phyloP scores from a whole-genome alignment of 2,888 invertebrate genomes.

The Habrosyne pyritoides region DNA sequence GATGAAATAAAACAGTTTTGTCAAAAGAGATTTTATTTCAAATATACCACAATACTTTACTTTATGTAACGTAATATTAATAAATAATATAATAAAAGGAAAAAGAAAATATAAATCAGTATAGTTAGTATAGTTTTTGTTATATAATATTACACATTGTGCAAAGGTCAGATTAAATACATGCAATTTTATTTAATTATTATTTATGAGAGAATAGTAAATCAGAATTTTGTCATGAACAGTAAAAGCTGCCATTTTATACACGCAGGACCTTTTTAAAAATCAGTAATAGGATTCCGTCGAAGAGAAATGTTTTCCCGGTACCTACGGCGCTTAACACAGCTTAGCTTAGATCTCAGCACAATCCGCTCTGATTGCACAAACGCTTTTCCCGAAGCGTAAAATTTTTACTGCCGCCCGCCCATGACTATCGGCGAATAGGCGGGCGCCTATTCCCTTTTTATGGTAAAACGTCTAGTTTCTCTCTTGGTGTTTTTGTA shows the following conservation, averaged over 20 bases:
- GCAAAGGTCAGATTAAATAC: too few relatives aligned
- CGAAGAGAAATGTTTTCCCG: slow-evolving; percentile 49
- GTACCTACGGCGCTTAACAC: slow-evolving; percentile 53
- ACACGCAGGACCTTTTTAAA: slow-evolving; percentile 36
- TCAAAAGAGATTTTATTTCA: too few relatives aligned
- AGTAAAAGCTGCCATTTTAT: slow-evolving; percentile 16
- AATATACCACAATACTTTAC: too few relatives aligned
- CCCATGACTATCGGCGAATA: slow-evolving; percentile 36
- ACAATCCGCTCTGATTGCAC: slow-evolving; percentile 77
- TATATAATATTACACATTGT: too few relatives aligned
- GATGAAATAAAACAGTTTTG: too few relatives aligned
- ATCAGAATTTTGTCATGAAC: neutral
- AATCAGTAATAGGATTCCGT: slow-evolving; percentile 56
- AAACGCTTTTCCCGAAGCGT: slow-evolving; percentile 66
- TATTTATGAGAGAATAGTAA: too few relatives aligned
- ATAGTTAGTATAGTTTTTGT: too few relatives aligned
- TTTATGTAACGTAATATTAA: too few relatives aligned
- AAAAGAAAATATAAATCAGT: too few relatives aligned
- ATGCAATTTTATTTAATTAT: too few relatives aligned
- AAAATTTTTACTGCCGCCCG: slow-evolving; percentile 62
- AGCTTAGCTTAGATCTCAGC: slow-evolving; percentile 65
- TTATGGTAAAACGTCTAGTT: slow-evolving; percentile 30
- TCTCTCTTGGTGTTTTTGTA: slow-evolving; percentile 25
- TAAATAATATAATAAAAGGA: too few relatives aligned
- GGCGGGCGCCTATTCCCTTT: slow-evolving; percentile 35